phyloP scores from a whole-genome alignment of 2,888 invertebrate genomes.

The Marasmarcha lunaedactyla region DNA sequence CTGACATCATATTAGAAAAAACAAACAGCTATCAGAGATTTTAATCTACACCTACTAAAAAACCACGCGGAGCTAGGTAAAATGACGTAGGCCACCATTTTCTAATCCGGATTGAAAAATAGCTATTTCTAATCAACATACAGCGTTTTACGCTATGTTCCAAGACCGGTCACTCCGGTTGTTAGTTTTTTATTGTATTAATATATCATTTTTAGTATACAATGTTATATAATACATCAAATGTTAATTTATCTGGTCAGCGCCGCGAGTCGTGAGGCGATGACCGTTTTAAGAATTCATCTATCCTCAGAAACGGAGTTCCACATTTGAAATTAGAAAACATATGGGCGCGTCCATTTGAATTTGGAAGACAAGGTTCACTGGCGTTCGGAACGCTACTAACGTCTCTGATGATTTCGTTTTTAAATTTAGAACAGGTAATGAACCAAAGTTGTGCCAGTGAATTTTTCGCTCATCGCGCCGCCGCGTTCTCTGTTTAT shows the following conservation, averaged over 20 bases:
- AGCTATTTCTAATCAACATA: constrained; percentile 46
- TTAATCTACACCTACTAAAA: constrained; percentile 44
- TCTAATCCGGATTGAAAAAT: constrained; percentile 41
- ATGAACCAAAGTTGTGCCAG: background rate
- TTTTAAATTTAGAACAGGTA: background rate
- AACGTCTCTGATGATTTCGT: background rate
- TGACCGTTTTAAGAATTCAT: constrained; percentile 39
- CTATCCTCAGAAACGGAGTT: constrained; percentile 29
- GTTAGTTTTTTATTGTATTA: constrained; percentile 34
- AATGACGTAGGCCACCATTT: constrained; percentile 28
- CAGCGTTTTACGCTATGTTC: constrained; percentile 46
- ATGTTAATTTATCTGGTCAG: constrained; percentile 54
- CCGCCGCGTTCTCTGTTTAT: background rate
- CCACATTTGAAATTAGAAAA: constrained; percentile 19
- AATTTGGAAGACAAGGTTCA: constrained; percentile 13
- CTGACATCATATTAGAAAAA: constrained; percentile 30
- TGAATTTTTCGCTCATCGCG: background rate
- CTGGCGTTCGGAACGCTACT: constrained; percentile 4
- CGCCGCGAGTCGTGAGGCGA: constrained; percentile 22
- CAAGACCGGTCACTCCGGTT: constrained; percentile 32
- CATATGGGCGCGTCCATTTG: constrained; percentile 15
- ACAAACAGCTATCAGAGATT: constrained; percentile 23
- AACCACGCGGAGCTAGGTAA: constrained; percentile 21
- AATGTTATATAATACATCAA: constrained; percentile 53
- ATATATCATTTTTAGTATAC: constrained; percentile 52